These are phyloP conservation scores for Nyctalus aviator DNA, from an alignment of 2,797 vertebrate genomes.

Conservation along the genomic window DNA sequence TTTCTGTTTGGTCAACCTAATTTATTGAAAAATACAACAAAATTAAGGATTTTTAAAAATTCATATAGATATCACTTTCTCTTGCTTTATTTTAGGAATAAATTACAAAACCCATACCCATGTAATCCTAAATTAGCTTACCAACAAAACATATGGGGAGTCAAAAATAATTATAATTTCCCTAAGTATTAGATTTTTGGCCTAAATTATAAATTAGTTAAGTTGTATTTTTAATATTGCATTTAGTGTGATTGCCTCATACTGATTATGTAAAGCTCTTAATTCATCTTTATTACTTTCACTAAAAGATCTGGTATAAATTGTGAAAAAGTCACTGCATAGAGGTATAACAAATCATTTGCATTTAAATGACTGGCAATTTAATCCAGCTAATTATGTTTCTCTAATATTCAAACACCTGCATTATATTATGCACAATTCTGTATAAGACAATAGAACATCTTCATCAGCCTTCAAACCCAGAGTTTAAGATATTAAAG, in stretches of 20 bases:
- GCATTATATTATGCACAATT: background rate
- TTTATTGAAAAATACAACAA: constrained; percentile 22
- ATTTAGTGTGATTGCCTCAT: background rate
- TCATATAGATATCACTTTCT: background rate
- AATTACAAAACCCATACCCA: background rate
- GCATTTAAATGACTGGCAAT: background rate
- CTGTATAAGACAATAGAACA: background rate
- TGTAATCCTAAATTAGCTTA: background rate
- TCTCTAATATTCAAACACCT: constrained; percentile 33
- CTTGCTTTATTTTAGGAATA: background rate
- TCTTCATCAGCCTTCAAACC: background rate
- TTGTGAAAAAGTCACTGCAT: background rate
- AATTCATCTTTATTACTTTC: constrained; percentile 21
- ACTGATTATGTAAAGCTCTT: background rate
- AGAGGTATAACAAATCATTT: background rate
- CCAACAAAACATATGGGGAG: background rate
- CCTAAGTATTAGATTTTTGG: background rate
- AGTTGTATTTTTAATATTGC: constrained; percentile 12
- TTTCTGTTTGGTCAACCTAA: background rate
- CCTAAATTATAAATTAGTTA: constrained; percentile 27
- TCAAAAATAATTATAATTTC: constrained; percentile 10
- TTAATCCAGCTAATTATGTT: background rate
- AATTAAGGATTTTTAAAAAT: constrained; percentile 50
- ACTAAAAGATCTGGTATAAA: constrained; percentile 4
- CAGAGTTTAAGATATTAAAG: background rate